phyloP scores from a whole-genome alignment of 2,113 vertebrate species.

The Hyperopisus bebe region DNA sequence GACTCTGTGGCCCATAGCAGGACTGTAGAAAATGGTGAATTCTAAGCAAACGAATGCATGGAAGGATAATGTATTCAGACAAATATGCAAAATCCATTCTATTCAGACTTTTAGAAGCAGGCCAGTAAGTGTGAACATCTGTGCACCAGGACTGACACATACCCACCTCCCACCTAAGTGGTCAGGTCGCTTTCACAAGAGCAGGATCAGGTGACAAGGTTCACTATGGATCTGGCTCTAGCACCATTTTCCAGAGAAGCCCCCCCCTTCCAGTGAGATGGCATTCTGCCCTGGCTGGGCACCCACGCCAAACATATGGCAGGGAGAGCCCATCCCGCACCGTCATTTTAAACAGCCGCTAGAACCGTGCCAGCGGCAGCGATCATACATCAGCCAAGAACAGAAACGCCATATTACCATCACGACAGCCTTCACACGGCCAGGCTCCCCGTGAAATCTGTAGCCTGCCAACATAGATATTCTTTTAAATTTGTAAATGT shows the following conservation, averaged over 20 bases:
- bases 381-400: background rate
- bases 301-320: background rate
- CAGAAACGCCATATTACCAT: background rate
- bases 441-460: background rate
- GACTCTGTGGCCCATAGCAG: background rate
- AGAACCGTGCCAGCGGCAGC: background rate
- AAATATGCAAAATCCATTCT: background rate
- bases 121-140: background rate
- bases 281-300: background rate
- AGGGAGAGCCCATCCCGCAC: background rate
- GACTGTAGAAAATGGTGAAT: background rate
- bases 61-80: background rate
- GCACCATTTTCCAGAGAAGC: background rate
- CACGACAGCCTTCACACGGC: background rate
- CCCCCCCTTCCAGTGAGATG: background rate
- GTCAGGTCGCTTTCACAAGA: background rate
- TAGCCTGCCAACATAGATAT: background rate
- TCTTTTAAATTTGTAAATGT: background rate
- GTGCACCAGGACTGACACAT: background rate
- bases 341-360: background rate
- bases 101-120: background rate
- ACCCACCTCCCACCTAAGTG: background rate
- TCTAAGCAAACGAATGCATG: background rate
- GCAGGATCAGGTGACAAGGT: background rate
- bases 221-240: background rate